Evolutionary conservation across 2,113 vertebrate species (phyloP), one percentile per base, ranked within the genome.

Genomic region (Butorides virescens): DNA sequence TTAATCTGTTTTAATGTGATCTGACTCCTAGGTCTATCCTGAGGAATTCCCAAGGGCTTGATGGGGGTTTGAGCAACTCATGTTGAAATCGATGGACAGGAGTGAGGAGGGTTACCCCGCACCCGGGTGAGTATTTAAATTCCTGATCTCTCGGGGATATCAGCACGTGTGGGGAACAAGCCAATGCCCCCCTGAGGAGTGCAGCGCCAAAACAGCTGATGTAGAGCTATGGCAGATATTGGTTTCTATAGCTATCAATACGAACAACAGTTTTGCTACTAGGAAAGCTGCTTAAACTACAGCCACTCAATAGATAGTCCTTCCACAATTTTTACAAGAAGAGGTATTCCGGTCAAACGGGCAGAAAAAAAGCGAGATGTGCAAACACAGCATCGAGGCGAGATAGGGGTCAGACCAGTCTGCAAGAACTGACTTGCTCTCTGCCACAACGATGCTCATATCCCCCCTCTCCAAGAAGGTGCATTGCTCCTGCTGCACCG

Each of bases 51-150:
- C 26, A 66, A 55, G 32, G 62, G 58, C 6, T 71, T 66, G 36
- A 22, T 4, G 20, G n/a, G 29, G 16, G 30, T 13, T 76, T 16
- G 42, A 70, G 46, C 44, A 77, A 10, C 37, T 78, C 46, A 0
- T 15, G 27, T 47, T 75, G 56, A 72, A 86, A 88, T 59, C 6
- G 2, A 9, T 23, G 82, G 79, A 5, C 8, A 32, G 50, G 56
- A 95, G 52, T 15, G 53, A 58, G 65, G n/a, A 67, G 58, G 71
- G 50, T 59, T 39, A 6, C 26, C 37, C 63, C 3, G 2, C 0
- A 1, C 13, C 8, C 1, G 1, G 30, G 52, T 44, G 25, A 44
- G 21, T 5, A 5, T 10, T 47, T 59, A 8, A n/a, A 49, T 6
- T 85, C n/a, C 55, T 37, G n/a, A 36, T 30, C 15, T 14, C 8